A percentile compares a stretch with the other conserved stretches of the same genome.
These are phyloP conservation scores for Cecropterus lyciades DNA, from an alignment of 1,140 invertebrate species.

Conservation along the genomic window DNA sequence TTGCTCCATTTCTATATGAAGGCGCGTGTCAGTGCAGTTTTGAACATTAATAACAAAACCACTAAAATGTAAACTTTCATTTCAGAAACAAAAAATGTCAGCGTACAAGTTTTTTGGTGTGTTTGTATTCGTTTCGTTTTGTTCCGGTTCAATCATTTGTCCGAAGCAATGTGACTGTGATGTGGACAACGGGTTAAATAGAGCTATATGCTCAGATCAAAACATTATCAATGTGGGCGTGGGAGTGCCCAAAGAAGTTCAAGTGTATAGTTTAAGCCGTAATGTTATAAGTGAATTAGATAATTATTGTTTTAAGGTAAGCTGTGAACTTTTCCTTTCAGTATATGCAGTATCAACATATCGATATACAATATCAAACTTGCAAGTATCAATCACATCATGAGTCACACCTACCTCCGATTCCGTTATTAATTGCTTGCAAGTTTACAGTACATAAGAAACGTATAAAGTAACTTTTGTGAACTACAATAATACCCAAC, in stretches of 20 bases:
- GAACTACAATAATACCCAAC: too few relatives aligned
- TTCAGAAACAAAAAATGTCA: constrained; percentile 50
- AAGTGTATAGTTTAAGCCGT: constrained; percentile 79
- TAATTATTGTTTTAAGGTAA: constrained; percentile 83
- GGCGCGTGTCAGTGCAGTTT: constrained; percentile 49
- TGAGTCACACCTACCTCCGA: not conserved
- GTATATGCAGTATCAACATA: not conserved
- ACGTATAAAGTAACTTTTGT: too few relatives aligned
- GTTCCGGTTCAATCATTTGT: constrained; percentile 54
- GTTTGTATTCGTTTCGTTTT: constrained; percentile 44
- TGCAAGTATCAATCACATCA: not conserved
- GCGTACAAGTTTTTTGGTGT: constrained; percentile 49
- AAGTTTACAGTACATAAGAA: not conserved
- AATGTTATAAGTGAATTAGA: constrained; percentile 82
- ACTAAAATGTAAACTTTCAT: constrained; percentile 43
- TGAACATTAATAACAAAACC: constrained; percentile 7
- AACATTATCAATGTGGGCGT: constrained; percentile 79
- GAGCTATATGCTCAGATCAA: constrained; percentile 77
- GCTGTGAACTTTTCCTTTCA: constrained; percentile 16
- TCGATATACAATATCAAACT: not conserved
- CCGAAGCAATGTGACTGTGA: constrained; percentile 84
- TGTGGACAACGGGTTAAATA: constrained; percentile 74
- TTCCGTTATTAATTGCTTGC: not conserved
- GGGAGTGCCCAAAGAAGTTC: constrained; percentile 74
- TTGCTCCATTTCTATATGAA: constrained; percentile 63